Evolutionary conservation across 2,888 invertebrate species (phyloP).

Genomic region (Drosophila koepferae): DNA sequence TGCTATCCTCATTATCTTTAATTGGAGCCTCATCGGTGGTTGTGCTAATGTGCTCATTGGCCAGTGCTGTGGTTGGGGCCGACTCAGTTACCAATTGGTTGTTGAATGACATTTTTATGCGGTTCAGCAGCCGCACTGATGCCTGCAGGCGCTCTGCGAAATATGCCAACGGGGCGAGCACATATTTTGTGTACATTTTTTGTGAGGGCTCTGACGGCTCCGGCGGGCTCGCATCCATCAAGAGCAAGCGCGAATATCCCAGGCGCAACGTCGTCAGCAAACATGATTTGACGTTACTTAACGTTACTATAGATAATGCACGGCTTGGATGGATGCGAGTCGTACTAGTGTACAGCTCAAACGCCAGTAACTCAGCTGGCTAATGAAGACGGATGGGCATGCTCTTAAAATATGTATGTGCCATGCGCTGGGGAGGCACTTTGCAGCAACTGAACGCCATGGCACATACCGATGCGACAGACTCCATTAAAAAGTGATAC

Average conservation of each 20-base stretch:
- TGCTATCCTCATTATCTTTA: slow-evolving; percentile 34
- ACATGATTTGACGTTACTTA: slow-evolving; percentile 56
- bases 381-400: slow-evolving; percentile 71
- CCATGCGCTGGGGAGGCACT: slow-evolving; percentile 49
- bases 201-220: slow-evolving; percentile 10
- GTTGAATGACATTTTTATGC: slow-evolving; percentile 61
- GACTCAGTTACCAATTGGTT: slow-evolving; percentile 36
- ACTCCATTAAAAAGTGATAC: slow-evolving; percentile 41
- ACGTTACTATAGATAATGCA: slow-evolving; percentile 44
- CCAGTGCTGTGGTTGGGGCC: slow-evolving; percentile 25
- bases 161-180: slow-evolving; percentile 43
- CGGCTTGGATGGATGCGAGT: slow-evolving; percentile 28
- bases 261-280: slow-evolving; percentile 25
- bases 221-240: slow-evolving; percentile 47
- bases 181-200: slow-evolving; percentile 22
- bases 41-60: slow-evolving; percentile 50
- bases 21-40: slow-evolving; percentile 28
- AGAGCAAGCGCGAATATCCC: slow-evolving; percentile 32
- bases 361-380: slow-evolving; percentile 44
- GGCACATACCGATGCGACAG: slow-evolving; percentile 20
- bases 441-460: slow-evolving; percentile 37
- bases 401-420: slow-evolving; percentile 65
- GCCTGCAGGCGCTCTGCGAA: slow-evolving; percentile 65
- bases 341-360: slow-evolving; percentile 8
- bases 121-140: slow-evolving; percentile 57